These are phyloP conservation scores for Leptobrachium ailaonicum DNA, from an alignment of 2,113 vertebrate species.

Conservation along the genomic window DNA sequence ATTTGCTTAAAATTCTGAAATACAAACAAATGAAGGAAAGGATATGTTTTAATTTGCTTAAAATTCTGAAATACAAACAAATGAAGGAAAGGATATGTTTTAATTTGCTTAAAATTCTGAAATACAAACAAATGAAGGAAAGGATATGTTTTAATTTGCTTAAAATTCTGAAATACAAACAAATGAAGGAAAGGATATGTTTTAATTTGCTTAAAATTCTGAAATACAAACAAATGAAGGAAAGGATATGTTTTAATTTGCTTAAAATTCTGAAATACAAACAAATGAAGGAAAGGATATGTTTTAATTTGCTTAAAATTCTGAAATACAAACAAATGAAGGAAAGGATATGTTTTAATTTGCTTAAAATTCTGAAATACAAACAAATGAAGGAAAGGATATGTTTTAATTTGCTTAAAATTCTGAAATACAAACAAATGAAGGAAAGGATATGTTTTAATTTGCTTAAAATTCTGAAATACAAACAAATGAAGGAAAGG, in stretches of 20 bases:
- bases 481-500: neutral
- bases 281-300: neutral
- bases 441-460: neutral
- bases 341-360: neutral
- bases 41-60: neutral
- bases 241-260: neutral
- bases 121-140: conserved; percentile 12
- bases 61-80: neutral
- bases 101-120: neutral
- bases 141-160: neutral
- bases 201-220: neutral
- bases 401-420: neutral
- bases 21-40: conserved; percentile 3
- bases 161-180: neutral
- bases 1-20: neutral
- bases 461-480: neutral
- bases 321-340: conserved; percentile 6
- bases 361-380: neutral
- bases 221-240: conserved; percentile 7
- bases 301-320: neutral
- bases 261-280: neutral
- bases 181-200: neutral
- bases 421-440: conserved; percentile 5
- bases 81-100: neutral
- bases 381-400: neutral